Base-by-base conservation (phyloP, 2,888 invertebrate species). In the Xanthorhoe designata region DNA sequence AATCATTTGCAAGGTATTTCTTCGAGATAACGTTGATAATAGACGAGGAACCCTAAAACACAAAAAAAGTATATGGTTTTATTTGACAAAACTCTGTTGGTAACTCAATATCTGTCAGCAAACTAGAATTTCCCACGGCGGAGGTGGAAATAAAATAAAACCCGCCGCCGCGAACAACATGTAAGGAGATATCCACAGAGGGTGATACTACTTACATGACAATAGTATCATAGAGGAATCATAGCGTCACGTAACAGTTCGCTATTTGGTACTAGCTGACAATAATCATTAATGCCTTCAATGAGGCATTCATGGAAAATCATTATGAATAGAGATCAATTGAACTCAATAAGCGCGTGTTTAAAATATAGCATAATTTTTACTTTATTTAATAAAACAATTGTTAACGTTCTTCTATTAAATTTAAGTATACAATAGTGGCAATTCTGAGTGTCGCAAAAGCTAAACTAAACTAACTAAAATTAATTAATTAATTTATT, bases 41-140 rank as follows among this genome's bases (percentile, higher is more conserved):
- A 4, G 15, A 47, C 17, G 8, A 2, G 47, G 60, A 60, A 49
- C 57, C 54, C 61, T 45, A 58, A 53, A 57, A 63, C 9, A 19
- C 73, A 79, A 81, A 85, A n/a, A 24, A 84, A 85, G 76, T 78
- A 77, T 74, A 71, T 80, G 76, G 78, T 85, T 86, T 86, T 88
- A 88, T 88, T 86, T 82, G 80, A 79, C 81, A 82, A 83, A 86
- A 84, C 84, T 80, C 82, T 68, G 68, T 70, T 75, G 77, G 86
- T 88, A 89, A 89, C 88, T 88, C 86, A 87, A 89, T 89, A 89
- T 86, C 80, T 85, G 86, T 86, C 86, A 85, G 79, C 82, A 86
- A 88, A 88, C 87, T 85, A 82, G 82, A 83, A 88, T 88, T 88
- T 88, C 85, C 85, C 84, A 77, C 78, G 77, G 81, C 82, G 80